Evolutionary conservation across 1,140 invertebrate species (phyloP), one percentile per base, ranked within the genome.

Genomic region (Leguminivora glycinivorella): DNA sequence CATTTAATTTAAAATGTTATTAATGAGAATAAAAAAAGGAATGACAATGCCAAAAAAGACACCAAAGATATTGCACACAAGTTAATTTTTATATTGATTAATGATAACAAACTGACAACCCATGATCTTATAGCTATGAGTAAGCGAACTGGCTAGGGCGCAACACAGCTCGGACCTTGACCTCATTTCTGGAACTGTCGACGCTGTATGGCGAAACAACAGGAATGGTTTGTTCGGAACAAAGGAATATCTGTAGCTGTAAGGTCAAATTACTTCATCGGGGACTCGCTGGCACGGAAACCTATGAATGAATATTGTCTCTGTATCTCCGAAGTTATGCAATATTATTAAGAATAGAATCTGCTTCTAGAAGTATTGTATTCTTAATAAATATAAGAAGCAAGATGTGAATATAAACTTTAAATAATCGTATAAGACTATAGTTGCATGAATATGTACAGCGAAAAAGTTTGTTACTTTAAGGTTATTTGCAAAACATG

Each of bases 181-280:
- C 47, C 47, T 9, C 47, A 52, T 52, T 52, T 52, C 47, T 52
- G 2, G 19, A 22, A 52, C 47, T 19, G 19, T 0, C 19, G 47
- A 52, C 47, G 47, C 47, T 22, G 7, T 52, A 52, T 52, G 47
- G 22, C 7, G 19, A 19, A 5, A 52, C 2, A 52, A 52, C 47
- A 52, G 47, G 47, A 52, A 52, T 52, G 47, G 47, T 52, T 52
- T 52, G 47, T 52, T 22, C 47, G 10, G 47, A 52, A 52, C 47
- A 52, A 52, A 22, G 47, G 7, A 52, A 52, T 52, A 52, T 52
- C 47, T 52, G 47, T 52, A 52, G 47, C 47, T 52, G 7, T 52
- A 22, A 52, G 47, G 47, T 52, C 47, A 52, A 52, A 7, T 43
- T 43, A 43, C 40, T 43, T 43, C 4, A 52, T 17, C 19, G n/a